phyloP scores from a whole-genome alignment of 2,113 vertebrate genomes.

The Anhinga rufa region DNA sequence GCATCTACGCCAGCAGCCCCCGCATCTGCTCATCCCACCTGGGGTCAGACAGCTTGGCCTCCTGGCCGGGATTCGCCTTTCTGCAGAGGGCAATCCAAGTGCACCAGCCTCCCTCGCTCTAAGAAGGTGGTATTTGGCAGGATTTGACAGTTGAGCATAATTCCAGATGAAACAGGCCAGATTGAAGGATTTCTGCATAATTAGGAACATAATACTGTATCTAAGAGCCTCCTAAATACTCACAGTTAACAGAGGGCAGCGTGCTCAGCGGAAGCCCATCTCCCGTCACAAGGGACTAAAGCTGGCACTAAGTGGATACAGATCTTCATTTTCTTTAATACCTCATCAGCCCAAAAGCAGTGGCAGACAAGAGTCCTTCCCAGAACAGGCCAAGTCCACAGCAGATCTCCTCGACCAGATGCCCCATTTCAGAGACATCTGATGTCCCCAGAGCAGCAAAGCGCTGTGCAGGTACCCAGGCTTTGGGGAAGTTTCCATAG shows the following conservation, averaged over 20 bases:
- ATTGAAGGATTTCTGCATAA: conserved; percentile 20
- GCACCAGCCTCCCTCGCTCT: background rate
- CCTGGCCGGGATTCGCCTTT: background rate
- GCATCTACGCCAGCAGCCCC: background rate
- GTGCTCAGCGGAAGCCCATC: fast-evolving
- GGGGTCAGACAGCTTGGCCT: background rate
- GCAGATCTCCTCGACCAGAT: background rate
- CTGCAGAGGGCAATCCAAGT: background rate
- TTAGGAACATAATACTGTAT: conserved; percentile 18
- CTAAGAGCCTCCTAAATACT: conserved; percentile 23
- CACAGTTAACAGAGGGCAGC: background rate
- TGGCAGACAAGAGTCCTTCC: background rate
- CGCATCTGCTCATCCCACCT: background rate
- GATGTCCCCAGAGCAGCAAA: background rate
- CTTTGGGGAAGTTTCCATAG: background rate
- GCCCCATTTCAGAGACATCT: background rate
- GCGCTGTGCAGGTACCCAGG: background rate
- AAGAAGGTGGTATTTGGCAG: background rate
- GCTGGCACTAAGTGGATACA: background rate
- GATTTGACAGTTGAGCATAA: conserved; percentile 1
- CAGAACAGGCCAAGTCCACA: background rate
- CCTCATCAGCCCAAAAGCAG: background rate
- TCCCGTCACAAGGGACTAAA: background rate
- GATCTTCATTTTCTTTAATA: background rate
- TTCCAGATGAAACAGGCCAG: conserved; percentile 26